phyloP scores from a whole-genome alignment of 2,888 invertebrate genomes.

The Pachycephus smyrnensis region DNA sequence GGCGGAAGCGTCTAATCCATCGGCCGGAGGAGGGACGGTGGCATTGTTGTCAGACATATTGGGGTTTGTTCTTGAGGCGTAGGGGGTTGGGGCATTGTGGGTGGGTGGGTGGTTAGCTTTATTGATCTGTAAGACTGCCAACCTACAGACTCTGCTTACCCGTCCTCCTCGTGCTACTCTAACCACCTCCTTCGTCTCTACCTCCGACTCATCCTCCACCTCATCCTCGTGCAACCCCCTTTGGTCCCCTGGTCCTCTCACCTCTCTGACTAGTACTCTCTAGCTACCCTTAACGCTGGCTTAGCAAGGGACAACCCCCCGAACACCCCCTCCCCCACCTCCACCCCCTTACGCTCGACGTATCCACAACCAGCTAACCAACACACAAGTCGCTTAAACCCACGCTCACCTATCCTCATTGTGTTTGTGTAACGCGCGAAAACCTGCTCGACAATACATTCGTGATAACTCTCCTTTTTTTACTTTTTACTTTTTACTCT shows the following conservation, averaged over 20 bases:
- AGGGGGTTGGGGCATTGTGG: slow-evolving; percentile 40
- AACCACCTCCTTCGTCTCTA: slow-evolving; percentile 40
- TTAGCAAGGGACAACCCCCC: slow-evolving; percentile 58
- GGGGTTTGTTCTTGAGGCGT: slow-evolving; percentile 65
- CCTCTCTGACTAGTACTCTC: slow-evolving; percentile 35
- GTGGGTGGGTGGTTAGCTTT: slow-evolving; percentile 65
- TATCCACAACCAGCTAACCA: slow-evolving; percentile 54
- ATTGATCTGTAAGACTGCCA: slow-evolving; percentile 68
- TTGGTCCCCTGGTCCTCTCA: slow-evolving; percentile 16
- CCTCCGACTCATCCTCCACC: slow-evolving; percentile 25
- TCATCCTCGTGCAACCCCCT: slow-evolving; percentile 27
- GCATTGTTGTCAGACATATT: slow-evolving; percentile 65
- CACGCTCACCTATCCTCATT: slow-evolving; percentile 51
- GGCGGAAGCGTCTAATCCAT: slow-evolving; percentile 61
- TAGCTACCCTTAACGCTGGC: slow-evolving; percentile 62
- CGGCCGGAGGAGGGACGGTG: slow-evolving; percentile 34
- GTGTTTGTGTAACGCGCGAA: slow-evolving; percentile 52
- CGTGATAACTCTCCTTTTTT: slow-evolving; percentile 38
- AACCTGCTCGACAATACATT: slow-evolving; percentile 47
- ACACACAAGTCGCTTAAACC: slow-evolving; percentile 55
- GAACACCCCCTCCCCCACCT: slow-evolving; percentile 30
- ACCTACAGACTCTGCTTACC: slow-evolving; percentile 49
- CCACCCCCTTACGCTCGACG: slow-evolving; percentile 33
- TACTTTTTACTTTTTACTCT: neutral
- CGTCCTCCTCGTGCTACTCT: slow-evolving; percentile 26